Evolutionary conservation across 2,888 invertebrate genomes (phyloP).

Genomic region (Cheilosia vulpina): DNA sequence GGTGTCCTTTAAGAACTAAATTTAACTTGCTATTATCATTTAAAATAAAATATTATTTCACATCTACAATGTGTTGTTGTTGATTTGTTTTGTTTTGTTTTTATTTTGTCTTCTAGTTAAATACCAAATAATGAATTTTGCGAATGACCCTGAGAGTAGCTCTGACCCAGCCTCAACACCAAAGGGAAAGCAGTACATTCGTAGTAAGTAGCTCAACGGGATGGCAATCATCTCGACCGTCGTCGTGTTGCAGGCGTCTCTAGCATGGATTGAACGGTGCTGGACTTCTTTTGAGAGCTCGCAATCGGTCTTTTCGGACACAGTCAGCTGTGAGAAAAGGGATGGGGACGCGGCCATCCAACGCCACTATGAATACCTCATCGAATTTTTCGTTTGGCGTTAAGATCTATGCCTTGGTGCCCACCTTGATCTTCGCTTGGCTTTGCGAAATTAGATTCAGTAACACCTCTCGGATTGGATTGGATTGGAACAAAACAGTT

Average conservation of each 20-base stretch:
- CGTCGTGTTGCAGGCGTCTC: slow-evolving; percentile 40
- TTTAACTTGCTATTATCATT: slow-evolving; percentile 62
- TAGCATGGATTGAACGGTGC: slow-evolving; percentile 30
- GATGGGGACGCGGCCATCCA: slow-evolving; percentile 22
- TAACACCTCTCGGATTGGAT: slow-evolving; percentile 26
- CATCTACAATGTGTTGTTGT: slow-evolving; percentile 57
- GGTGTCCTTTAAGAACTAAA: slow-evolving; percentile 71
- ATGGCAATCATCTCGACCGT: slow-evolving; percentile 56
- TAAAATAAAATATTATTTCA: slow-evolving; percentile 55
- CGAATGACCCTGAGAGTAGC: slow-evolving; percentile 77
- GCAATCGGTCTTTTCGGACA: slow-evolving; percentile 41
- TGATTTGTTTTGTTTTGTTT: slow-evolving; percentile 6
- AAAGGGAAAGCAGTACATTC: slow-evolving; percentile 41
- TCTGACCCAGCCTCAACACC: slow-evolving; percentile 77
- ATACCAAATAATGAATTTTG: slow-evolving; percentile 77
- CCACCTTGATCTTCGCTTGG: slow-evolving; percentile 26
- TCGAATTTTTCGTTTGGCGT: slow-evolving; percentile 33
- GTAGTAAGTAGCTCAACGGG: slow-evolving; percentile 37
- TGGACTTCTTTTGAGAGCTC: slow-evolving; percentile 55
- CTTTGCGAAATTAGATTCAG: neutral
- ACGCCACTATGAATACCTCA: slow-evolving; percentile 33
- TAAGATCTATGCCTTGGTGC: slow-evolving; percentile 25
- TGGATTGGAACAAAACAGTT: slow-evolving; percentile 18
- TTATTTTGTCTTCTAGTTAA: slow-evolving; percentile 38
- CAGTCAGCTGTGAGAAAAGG: slow-evolving; percentile 45